Conservation (phyloP, 2,888 invertebrate species). For the Philopedon plagiatum region DNA sequence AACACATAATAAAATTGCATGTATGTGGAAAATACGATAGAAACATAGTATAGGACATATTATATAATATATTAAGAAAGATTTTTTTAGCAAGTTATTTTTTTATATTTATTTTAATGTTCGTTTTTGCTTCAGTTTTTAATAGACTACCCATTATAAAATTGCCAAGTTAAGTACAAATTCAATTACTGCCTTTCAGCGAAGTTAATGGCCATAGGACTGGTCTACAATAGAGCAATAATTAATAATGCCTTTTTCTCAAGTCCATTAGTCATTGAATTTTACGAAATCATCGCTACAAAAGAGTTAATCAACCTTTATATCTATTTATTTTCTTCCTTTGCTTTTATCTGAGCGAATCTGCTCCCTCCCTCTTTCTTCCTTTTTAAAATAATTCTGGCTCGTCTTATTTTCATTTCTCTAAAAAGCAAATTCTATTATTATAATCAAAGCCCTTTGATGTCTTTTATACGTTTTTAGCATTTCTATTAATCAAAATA, state of each 20-base stretch:
- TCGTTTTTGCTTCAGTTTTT: not conserved
- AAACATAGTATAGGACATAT: too few relatives aligned
- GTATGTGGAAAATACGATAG: too few relatives aligned
- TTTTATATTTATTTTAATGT: not conserved
- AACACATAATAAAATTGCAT: too few relatives aligned
- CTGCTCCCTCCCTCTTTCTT: conserved; percentile 11
- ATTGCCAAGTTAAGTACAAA: not conserved
- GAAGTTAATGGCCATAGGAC: conserved; percentile 17
- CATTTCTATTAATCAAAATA: conserved; percentile 21
- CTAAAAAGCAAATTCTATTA: conserved; percentile 6
- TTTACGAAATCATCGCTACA: conserved; percentile 29
- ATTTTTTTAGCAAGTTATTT: too few relatives aligned
- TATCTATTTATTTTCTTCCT: conserved; percentile 38
- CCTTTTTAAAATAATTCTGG: not conserved
- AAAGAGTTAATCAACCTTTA: conserved; percentile 38
- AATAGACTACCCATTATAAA: conserved; percentile 17
- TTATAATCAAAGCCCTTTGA: conserved; percentile 13
- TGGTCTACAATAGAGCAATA: conserved; percentile 27
- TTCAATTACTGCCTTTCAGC: conserved; percentile 18
- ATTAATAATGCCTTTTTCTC: conserved; percentile 26
- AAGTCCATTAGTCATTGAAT: conserved; percentile 32
- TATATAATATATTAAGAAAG: too few relatives aligned
- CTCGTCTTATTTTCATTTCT: conserved; percentile 12
- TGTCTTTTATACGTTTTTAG: conserved; percentile 20
- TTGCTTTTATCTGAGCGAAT: conserved; percentile 23